phyloP scores from a whole-genome alignment of 2,113 vertebrate species.

The Tragelaphus scriptus region DNA sequence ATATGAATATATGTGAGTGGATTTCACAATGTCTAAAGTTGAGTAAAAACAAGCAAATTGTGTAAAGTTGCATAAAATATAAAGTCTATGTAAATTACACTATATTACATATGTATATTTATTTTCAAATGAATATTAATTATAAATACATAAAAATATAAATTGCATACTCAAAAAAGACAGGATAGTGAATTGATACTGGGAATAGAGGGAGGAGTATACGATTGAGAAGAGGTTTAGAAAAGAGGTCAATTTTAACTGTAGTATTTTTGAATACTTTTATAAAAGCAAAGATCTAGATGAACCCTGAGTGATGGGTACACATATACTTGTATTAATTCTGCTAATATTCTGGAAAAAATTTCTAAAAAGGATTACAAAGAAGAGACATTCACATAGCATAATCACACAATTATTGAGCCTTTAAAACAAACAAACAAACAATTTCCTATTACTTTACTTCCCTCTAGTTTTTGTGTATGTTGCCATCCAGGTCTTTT shows the following conservation, averaged over 20 bases:
- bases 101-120: not conserved
- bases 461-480: not conserved
- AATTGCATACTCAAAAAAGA: not conserved
- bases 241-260: not conserved
- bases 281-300: not conserved
- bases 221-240: not conserved
- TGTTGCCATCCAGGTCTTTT: not conserved
- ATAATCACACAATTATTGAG: not conserved
- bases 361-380: not conserved
- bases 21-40: not conserved
- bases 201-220: not conserved
- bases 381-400: not conserved
- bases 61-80: not conserved
- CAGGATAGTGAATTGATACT: not conserved
- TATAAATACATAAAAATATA: not conserved
- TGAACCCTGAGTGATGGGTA: not conserved
- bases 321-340: not conserved
- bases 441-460: not conserved
- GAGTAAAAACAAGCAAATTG: not conserved
- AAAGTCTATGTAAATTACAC: not conserved
- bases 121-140: not conserved
- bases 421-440: not conserved
- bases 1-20: not conserved
- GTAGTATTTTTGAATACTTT: not conserved
- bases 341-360: not conserved